Evolutionary conservation across 1,140 invertebrate genomes (phyloP).

Genomic region (Atta colombica): DNA sequence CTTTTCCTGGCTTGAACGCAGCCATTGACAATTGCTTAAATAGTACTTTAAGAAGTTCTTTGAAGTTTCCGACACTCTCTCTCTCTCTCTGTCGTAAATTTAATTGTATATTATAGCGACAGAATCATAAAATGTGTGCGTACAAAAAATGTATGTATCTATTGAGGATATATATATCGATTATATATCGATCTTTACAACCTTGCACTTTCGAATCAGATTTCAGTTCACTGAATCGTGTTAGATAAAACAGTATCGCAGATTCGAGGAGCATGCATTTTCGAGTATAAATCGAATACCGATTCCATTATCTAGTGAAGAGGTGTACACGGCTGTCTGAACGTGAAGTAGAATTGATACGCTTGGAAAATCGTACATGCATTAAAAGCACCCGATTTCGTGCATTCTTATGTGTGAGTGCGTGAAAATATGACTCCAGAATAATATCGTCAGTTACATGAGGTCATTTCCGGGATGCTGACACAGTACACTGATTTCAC

Average conservation of each 20-base stretch:
- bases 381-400: conserved; percentile 9
- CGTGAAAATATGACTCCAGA: conserved; percentile 34
- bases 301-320: conserved; percentile 42
- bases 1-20: too few species aligned
- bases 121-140: neutral
- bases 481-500: conserved; percentile 43
- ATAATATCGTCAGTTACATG: conserved; percentile 49
- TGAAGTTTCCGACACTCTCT: too few species aligned
- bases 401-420: conserved; percentile 14
- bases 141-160: too few species aligned
- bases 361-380: conserved; percentile 53
- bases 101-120: neutral
- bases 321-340: neutral
- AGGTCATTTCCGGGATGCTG: conserved; percentile 55
- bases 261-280: neutral
- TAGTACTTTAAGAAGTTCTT: neutral
- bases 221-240: conserved; percentile 1
- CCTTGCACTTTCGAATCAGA: conserved; percentile 12
- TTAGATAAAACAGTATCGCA: conserved; percentile 13
- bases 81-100: neutral
- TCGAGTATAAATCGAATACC: conserved; percentile 31
- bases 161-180: neutral
- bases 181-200: neutral
- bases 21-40: too few species aligned
- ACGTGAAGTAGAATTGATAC: conserved; percentile 55